Percentiles rank a stretch among this genome's conserved stretches.
Conservation (phyloP, 2,888 invertebrate genomes). For the Eilema sororculum region DNA sequence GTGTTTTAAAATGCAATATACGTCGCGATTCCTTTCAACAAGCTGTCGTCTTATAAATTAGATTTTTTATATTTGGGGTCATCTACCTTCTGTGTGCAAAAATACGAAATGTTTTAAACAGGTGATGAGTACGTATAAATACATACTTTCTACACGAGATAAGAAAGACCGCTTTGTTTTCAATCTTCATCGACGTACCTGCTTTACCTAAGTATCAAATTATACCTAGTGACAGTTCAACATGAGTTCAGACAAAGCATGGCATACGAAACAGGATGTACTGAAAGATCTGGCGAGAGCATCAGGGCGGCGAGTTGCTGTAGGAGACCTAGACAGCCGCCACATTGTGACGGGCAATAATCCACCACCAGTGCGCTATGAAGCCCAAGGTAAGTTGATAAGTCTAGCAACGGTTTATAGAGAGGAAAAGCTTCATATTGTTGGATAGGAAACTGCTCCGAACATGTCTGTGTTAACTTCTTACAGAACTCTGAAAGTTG, state of each 20-base stretch:
- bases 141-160: too few species aligned
- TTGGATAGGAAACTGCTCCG: too few species aligned
- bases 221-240: not conserved
- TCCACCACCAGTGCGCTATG: constrained; percentile 58
- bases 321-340: constrained; percentile 49
- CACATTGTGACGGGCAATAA: constrained; percentile 59
- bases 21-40: not conserved
- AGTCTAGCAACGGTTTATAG: not conserved
- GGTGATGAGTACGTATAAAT: too few species aligned
- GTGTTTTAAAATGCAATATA: not conserved
- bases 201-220: not conserved
- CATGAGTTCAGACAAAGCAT: constrained; percentile 43
- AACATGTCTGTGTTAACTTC: too few species aligned
- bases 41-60: not conserved
- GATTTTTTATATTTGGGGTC: not conserved
- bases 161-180: not conserved
- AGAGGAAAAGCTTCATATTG: too few species aligned
- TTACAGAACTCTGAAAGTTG: not conserved
- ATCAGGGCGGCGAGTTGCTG: constrained; percentile 47
- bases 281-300: constrained; percentile 61
- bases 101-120: not conserved
- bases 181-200: not conserved
- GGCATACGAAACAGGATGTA: constrained; percentile 68
- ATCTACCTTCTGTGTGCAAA: not conserved
- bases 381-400: constrained; percentile 54